Conservation (phyloP, 2,888 invertebrate species). For the Plebejus argus region DNA sequence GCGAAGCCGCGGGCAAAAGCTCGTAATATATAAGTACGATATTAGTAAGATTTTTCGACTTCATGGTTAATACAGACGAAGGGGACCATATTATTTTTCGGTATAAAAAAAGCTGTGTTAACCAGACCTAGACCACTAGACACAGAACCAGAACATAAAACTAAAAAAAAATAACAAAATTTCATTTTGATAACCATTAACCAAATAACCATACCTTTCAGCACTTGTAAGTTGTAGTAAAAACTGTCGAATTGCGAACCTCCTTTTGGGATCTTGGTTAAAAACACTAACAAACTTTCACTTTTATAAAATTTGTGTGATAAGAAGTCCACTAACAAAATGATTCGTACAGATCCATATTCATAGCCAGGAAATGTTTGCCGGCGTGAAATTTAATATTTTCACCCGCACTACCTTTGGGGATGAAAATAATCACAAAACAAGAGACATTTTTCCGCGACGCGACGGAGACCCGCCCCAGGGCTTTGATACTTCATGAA, state of each 20-base stretch:
- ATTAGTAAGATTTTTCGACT: not conserved
- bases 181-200: too few relatives aligned
- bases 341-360: not conserved
- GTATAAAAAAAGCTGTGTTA: too few relatives aligned
- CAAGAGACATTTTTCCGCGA: slow-evolving; percentile 32
- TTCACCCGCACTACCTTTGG: slow-evolving; percentile 29
- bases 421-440: slow-evolving; percentile 33
- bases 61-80: not conserved
- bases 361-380: not conserved
- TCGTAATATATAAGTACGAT: too few relatives aligned
- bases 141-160: too few relatives aligned
- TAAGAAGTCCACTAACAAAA: not conserved
- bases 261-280: too few relatives aligned
- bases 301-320: not conserved
- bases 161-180: too few relatives aligned
- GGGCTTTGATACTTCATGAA: slow-evolving; percentile 71
- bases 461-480: slow-evolving; percentile 32
- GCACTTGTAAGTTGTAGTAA: too few relatives aligned
- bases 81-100: too few relatives aligned
- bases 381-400: not conserved
- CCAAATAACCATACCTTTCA: too few relatives aligned
- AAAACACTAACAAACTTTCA: not conserved
- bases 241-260: too few relatives aligned
- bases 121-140: too few relatives aligned
- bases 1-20: too few relatives aligned